Evolutionary conservation across 2,797 vertebrate species (phyloP).

Genomic region (Prunella strophiata): DNA sequence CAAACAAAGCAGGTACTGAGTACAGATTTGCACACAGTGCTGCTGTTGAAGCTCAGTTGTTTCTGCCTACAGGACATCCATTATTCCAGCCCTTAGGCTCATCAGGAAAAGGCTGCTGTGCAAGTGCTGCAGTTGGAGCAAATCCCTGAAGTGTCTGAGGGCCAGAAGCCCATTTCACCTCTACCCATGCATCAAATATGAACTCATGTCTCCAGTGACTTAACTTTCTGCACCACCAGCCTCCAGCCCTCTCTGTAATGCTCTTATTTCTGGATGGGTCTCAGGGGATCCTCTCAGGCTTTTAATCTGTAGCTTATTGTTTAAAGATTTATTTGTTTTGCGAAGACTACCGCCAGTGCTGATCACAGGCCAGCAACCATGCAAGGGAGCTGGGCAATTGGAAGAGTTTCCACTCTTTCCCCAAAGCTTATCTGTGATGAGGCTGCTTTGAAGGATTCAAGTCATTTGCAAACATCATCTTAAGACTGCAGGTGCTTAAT

Average conservation of each 20-base stretch:
- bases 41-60: background rate
- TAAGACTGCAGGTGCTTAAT: background rate
- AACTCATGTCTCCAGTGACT: background rate
- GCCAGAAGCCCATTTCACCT: slow-evolving; percentile 1
- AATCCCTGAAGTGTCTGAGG: slow-evolving; percentile 43
- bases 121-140: background rate
- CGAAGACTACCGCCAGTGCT: background rate
- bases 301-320: slow-evolving; percentile 50
- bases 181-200: slow-evolving; percentile 65
- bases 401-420: background rate
- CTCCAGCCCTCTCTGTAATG: slow-evolving; percentile 20
- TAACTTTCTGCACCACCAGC: slow-evolving; percentile 13
- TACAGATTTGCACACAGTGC: background rate
- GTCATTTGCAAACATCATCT: background rate
- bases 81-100: background rate
- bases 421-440: background rate
- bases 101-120: fast-evolving
- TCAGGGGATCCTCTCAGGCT: slow-evolving; percentile 37
- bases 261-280: slow-evolving; percentile 8
- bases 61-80: background rate
- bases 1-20: background rate
- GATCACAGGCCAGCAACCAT: background rate
- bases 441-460: background rate
- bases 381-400: background rate
- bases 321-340: slow-evolving; percentile 63